Percentiles rank a stretch among this genome's conserved stretches.
Conservation (phyloP, 2,888 invertebrate genomes). For the Terebella lapidaria region DNA sequence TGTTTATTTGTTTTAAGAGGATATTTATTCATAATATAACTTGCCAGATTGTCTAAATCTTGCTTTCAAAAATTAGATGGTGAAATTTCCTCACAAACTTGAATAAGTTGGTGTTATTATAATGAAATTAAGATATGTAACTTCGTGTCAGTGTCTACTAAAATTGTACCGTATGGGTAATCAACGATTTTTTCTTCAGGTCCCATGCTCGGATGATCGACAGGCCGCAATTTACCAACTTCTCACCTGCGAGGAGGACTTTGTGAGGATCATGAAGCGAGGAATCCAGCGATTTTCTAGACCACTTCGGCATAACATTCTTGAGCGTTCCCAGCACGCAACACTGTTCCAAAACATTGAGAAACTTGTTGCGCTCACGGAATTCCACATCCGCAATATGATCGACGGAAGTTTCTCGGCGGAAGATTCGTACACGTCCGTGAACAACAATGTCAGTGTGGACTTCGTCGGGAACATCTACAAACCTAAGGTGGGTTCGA, state of each 20-base stretch:
- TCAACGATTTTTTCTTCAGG: too few species aligned
- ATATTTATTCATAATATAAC: too few species aligned
- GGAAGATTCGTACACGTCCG: not conserved
- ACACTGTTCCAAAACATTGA: constrained; percentile 48
- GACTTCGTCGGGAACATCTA: not conserved
- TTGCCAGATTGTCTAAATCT: too few species aligned
- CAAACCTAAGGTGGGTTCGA: not conserved
- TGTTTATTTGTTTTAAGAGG: too few species aligned
- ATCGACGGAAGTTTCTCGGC: not conserved
- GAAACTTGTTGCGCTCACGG: constrained; percentile 22
- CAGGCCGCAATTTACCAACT: not conserved
- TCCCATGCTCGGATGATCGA: not conserved
- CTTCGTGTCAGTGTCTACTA: too few species aligned
- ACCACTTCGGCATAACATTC: constrained; percentile 43
- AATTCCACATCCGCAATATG: not conserved
- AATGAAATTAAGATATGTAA: too few species aligned
- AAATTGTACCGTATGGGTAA: too few species aligned
- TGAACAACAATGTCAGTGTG: not conserved
- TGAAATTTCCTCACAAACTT: too few species aligned
- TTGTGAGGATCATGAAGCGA: constrained; percentile 43
- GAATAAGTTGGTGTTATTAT: too few species aligned
- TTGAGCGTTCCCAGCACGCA: constrained; percentile 37
- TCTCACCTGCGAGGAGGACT: constrained; percentile 32
- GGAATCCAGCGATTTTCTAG: constrained; percentile 45
- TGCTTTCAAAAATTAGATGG: too few species aligned